Evolutionary conservation across 2,113 vertebrate species (phyloP), one percentile per base, ranked within the genome.

Genomic region (Mormyrus lacerda): DNA sequence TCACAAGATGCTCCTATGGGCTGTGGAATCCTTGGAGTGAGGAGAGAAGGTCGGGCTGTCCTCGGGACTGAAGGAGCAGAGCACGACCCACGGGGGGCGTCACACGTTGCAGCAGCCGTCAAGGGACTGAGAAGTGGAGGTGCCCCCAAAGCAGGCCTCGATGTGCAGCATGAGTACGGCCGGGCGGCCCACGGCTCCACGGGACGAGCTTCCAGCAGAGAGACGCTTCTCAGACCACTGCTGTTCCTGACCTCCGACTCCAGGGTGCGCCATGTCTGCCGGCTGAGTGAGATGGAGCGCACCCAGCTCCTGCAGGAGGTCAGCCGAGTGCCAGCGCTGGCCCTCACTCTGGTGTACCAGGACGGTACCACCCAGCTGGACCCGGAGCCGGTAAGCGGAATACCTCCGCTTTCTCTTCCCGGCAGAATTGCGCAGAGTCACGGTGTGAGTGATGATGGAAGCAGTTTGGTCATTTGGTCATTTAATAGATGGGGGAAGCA

Each of bases 361-460:
- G 96, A 98, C 86, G 97, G 98, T 84, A 96, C 95, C 11, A 97
- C 97, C 31, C 98, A 98, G 92, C 94, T 99, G 11, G 95, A 87
- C 89, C 89, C 93, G 0, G 94, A 95, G 84, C 95, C 97, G 96
- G 98, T 98, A 31, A 92, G 90, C 13, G 11, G 21, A 50, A 13
- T 11, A 48, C n/a, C 45, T 47, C 21, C 13, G 24, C 19, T 48
- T 7, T 48, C 47, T 27, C 45, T 85, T n/a, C 55, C 24, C 8
- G 55, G 55, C 55, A 21, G 82, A 83, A 39, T 35, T 17, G 1
- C 42, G 2, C 35, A 45, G 79, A 45, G 24, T 24, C 17, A 15
- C 19, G 47, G 42, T n/a, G 17, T n/a, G 44, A 47, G 44, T 45
- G 79, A 47, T 19, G 31, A 76, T 42, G 31, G 0, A 84, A 84